Percentiles rank a stretch among this genome's conserved stretches.
Evolutionary conservation across 2,113 vertebrate species (phyloP).

Genomic region (Anthoscopus minutus): DNA sequence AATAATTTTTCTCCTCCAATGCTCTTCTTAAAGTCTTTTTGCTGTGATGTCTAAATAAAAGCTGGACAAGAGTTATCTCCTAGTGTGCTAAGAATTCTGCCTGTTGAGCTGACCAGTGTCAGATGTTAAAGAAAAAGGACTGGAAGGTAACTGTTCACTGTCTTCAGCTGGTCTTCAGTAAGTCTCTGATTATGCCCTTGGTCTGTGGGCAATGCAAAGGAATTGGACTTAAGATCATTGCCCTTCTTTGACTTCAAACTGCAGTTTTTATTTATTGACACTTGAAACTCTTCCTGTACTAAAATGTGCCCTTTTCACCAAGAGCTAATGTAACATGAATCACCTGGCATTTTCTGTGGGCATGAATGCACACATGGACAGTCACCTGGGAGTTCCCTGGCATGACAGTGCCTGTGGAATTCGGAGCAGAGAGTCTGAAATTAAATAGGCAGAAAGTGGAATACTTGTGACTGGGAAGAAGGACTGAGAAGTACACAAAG

Average conservation of each 20-base stretch:
- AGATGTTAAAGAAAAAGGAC: background rate
- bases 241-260: background rate
- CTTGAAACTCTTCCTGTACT: background rate
- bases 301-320: background rate
- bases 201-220: background rate
- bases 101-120: background rate
- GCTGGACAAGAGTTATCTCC: background rate
- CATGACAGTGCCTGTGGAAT: background rate
- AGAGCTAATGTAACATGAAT: background rate
- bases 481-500: background rate
- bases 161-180: background rate
- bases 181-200: background rate
- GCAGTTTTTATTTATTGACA: background rate
- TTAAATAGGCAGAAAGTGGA: background rate
- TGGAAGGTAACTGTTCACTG: background rate
- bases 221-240: background rate
- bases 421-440: background rate
- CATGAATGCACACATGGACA: background rate
- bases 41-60: background rate
- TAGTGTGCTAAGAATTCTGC: constrained; percentile 1
- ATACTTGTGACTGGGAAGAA: background rate
- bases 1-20: background rate
- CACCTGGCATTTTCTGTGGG: background rate
- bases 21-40: background rate
- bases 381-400: background rate